phyloP scores from a whole-genome alignment of 2,797 vertebrate species.

The Esox masquinongy region DNA sequence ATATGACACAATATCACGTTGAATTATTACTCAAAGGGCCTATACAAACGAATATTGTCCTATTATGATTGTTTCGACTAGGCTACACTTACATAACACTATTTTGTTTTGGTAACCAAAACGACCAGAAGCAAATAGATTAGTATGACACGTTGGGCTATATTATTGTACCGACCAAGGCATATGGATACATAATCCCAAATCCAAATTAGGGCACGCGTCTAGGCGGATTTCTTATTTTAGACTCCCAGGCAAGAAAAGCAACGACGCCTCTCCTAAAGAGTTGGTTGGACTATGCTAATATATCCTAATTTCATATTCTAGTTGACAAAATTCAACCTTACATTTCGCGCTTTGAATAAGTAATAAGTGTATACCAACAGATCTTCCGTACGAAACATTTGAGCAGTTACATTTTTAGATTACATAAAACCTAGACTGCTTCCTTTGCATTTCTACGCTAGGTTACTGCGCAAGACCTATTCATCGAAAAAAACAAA shows the following conservation, averaged over 20 bases:
- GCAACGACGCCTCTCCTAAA: neutral
- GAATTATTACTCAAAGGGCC: neutral
- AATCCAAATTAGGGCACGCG: neutral
- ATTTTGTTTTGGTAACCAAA: neutral
- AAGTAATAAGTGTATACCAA: neutral
- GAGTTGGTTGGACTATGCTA: neutral
- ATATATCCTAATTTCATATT: too few relatives aligned
- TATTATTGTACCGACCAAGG: neutral
- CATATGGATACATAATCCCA: neutral
- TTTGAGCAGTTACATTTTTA: neutral
- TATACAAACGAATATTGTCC: neutral
- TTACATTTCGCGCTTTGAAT: neutral
- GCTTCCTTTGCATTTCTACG: neutral
- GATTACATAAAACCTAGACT: neutral
- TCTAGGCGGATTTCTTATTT: neutral
- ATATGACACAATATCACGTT: neutral
- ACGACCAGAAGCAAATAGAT: neutral
- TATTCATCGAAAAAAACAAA: neutral
- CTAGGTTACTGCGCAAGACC: conserved; percentile 28
- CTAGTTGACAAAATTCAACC: too few relatives aligned
- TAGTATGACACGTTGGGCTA: neutral
- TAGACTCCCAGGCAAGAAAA: neutral
- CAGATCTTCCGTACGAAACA: neutral
- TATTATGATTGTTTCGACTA: neutral
- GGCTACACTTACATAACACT: neutral